A percentile compares a stretch with the other conserved stretches of the same genome.
Evolutionary conservation across 1,140 invertebrate genomes (phyloP).

Genomic region (Triops cancriformis): DNA sequence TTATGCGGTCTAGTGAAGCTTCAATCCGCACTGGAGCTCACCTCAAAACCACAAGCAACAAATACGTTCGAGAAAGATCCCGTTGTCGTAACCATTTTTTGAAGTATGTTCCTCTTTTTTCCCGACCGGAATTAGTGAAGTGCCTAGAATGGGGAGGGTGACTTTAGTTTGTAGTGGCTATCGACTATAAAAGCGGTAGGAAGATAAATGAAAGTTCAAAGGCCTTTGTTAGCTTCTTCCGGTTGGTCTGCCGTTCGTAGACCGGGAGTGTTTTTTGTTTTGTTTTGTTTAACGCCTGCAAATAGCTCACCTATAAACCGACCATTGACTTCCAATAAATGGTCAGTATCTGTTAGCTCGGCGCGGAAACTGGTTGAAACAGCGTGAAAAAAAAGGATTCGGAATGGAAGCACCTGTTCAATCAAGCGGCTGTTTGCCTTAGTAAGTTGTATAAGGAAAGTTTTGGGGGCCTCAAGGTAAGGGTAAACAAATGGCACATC

Average conservation of each 20-base stretch:
- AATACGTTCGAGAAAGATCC: not conserved
- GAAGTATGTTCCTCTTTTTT: not conserved
- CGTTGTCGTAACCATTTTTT: not conserved
- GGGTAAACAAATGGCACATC: no score
- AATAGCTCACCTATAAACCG: not conserved
- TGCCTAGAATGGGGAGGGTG: no score
- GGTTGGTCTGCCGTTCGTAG: not conserved
- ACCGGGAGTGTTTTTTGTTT: no score
- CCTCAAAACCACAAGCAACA: not conserved
- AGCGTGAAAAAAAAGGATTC: not conserved
- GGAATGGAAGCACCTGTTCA: no score
- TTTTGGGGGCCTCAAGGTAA: no score
- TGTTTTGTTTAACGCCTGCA: not conserved
- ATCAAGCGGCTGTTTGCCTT: no score
- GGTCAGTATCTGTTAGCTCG: not conserved
- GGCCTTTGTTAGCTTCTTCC: not conserved
- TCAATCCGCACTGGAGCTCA: not conserved
- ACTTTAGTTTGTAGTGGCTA: not conserved
- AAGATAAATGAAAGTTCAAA: not conserved
- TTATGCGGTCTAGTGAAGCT: not conserved
- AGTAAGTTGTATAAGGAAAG: no score
- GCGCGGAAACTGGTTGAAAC: not conserved
- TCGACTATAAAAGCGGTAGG: not conserved
- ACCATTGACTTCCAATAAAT: constrained; percentile 10
- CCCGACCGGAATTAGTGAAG: not conserved